A percentile compares a stretch with the other conserved stretches of the same genome.
Evolutionary conservation across 1,140 invertebrate species (phyloP).

Genomic region (Amyelois transitella): DNA sequence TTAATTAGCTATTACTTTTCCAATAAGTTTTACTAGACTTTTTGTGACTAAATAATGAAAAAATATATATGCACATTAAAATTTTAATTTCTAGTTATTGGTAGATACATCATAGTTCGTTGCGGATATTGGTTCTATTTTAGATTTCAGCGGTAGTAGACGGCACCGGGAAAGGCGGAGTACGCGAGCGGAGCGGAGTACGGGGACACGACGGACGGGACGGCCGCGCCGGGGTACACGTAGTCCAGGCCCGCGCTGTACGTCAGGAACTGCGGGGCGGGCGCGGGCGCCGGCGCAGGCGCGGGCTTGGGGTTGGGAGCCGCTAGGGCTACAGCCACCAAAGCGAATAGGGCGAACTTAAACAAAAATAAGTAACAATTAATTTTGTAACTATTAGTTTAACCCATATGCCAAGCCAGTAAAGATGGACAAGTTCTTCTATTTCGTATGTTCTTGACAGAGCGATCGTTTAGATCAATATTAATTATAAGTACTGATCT

Average conservation of each 20-base stretch:
- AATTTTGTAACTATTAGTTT: no score
- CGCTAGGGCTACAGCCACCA: conserved; percentile 42
- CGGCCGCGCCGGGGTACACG: conserved; percentile 9
- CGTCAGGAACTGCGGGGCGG: conserved; percentile 8
- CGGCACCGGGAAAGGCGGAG: conserved; percentile 6
- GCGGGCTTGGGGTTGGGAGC: conserved; percentile 13
- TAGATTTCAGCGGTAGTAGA: conserved; percentile 5
- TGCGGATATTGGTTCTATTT: neutral
- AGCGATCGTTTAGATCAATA: no score
- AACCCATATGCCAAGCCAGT: no score
- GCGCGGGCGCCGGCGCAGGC: conserved; percentile 2
- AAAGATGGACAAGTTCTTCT: no score
- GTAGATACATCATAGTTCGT: neutral
- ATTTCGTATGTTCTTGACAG: no score
- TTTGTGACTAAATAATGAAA: no score
- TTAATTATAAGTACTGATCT: no score
- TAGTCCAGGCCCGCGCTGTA: conserved; percentile 19
- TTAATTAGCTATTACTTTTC: no score
- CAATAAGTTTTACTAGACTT: no score
- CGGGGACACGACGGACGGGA: conserved; percentile 3
- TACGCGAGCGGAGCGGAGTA: conserved; percentile 6
- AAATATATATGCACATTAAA: neutral
- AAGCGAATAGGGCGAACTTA: conserved; percentile 32
- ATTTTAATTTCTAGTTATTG: no score
- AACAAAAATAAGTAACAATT: neutral